Percentiles rank a stretch among this genome's conserved stretches.
Evolutionary conservation across 2,888 invertebrate species (phyloP).

Genomic region (Apoda limacodes): DNA sequence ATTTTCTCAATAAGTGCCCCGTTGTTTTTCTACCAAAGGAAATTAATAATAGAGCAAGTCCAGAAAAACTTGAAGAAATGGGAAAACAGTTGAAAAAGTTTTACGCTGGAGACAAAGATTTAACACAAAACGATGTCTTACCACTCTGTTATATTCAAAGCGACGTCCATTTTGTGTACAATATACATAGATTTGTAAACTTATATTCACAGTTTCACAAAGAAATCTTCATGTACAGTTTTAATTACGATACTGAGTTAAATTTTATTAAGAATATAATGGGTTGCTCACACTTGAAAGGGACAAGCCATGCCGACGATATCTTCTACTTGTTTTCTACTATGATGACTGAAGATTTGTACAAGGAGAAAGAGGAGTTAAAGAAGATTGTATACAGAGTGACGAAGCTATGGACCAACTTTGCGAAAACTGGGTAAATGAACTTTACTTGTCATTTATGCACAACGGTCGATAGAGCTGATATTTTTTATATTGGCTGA

Average conservation of each 20-base stretch:
- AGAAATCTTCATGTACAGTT: slow-evolving; percentile 36
- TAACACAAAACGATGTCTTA: slow-evolving; percentile 23
- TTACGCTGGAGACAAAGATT: slow-evolving; percentile 30
- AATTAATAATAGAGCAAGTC: slow-evolving; percentile 24
- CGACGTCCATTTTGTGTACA: slow-evolving; percentile 33
- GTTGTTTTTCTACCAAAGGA: slow-evolving; percentile 34
- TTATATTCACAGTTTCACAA: slow-evolving; percentile 25
- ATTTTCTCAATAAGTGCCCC: slow-evolving; percentile 28
- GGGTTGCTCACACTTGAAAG: slow-evolving; percentile 27
- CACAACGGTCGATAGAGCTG: too few species aligned
- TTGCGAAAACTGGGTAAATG: slow-evolving; percentile 53
- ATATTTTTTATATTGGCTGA: too few species aligned
- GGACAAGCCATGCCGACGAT: slow-evolving; percentile 60
- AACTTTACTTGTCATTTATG: too few species aligned
- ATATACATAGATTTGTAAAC: slow-evolving; percentile 32
- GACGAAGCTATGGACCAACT: slow-evolving; percentile 55
- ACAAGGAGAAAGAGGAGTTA: slow-evolving; percentile 28
- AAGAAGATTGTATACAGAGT: slow-evolving; percentile 38
- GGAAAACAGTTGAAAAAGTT: slow-evolving; percentile 32
- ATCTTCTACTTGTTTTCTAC: slow-evolving; percentile 52
- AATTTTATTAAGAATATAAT: slow-evolving; percentile 32
- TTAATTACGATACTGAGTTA: slow-evolving; percentile 37
- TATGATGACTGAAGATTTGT: slow-evolving; percentile 35
- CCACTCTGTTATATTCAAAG: slow-evolving; percentile 29
- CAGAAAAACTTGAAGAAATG: slow-evolving; percentile 26